Evolutionary conservation across 2,888 invertebrate genomes (phyloP), one percentile per base, ranked within the genome.

Genomic region (Aphidius colemani): DNA sequence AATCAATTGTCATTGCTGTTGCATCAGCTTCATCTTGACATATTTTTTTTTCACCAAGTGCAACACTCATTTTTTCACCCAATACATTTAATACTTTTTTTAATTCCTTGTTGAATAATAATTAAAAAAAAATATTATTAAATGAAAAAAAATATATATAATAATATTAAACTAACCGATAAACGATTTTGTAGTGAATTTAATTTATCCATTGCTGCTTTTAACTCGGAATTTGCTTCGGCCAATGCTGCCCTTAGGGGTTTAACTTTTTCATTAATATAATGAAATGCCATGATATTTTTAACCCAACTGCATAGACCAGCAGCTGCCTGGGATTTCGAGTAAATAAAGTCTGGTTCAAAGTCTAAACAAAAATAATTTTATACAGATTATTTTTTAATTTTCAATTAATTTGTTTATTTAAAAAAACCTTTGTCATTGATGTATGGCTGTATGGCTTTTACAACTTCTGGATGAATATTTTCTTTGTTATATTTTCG

Each of bases 271-370:
- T 93, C 91, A 83, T 91, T 96, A 41, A 97, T 94, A 61, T 93
- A 91, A 83, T 94, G 92, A 84, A 94, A 96, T 73, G 87, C 91
- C 78, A 93, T 86, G 70, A 97, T 95, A 82, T 97, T 97, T 71
- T 95, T 90, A 2, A 94, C 96, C 96, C 97, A 98, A 2, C 95
- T 90, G 78, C 96, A 96, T 7, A 98, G 85, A 39, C 97, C 94
- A 60, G 95, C 94, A 18, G 97, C 97, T 11, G 97, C 97, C 44
- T 88, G 86, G 0, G 96, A 97, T 83, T 97, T 97, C 0, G 89
- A 86, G 71, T 88, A 82, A 75, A 97, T 92, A 70, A 92, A 90
- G 48, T 93, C 93, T 0, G 94, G 90, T 71, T 89, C 89, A 80
- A 97, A 97, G 71, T 95, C 95, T 9, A 13, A 30, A 45, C 41